Evolutionary conservation across 2,797 vertebrate species (phyloP).

Genomic region (Poecilia gillii): DNA sequence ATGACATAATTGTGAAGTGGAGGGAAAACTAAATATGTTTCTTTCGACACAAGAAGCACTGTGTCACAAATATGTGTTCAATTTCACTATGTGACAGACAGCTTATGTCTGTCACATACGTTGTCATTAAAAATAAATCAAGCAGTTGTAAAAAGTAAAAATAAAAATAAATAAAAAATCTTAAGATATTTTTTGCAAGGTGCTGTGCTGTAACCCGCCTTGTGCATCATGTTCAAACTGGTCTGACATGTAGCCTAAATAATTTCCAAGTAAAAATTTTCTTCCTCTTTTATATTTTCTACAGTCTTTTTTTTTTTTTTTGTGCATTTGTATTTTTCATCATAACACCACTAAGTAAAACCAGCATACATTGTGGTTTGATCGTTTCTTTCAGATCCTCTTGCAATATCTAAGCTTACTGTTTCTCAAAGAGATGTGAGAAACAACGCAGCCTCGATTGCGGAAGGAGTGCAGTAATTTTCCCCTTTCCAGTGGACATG

Average conservation of each 20-base stretch:
- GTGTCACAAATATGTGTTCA: not conserved
- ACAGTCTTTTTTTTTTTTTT: not conserved
- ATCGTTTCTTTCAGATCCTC: constrained; percentile 50
- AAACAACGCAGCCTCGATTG: not conserved
- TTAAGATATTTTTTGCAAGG: not conserved
- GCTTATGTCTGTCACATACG: not conserved
- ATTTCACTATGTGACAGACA: not conserved
- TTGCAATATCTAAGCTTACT: constrained; percentile 1
- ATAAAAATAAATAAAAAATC: not conserved
- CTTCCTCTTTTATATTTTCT: not conserved
- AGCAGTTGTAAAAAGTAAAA: not conserved
- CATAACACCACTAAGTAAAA: not conserved
- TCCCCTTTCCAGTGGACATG: not conserved
- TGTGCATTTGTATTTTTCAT: not conserved
- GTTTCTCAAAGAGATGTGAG: not conserved
- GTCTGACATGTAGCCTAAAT: not conserved
- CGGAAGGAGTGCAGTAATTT: not conserved
- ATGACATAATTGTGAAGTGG: not conserved
- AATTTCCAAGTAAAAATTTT: not conserved
- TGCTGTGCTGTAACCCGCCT: not conserved
- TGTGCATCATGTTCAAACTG: not conserved
- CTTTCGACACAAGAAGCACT: too few species aligned
- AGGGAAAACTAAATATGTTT: not conserved
- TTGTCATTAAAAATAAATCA: not conserved
- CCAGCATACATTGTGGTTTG: constrained; percentile 12